Conservation (phyloP, 2,113 vertebrate species). For the Dicrurus megarhynchus region DNA sequence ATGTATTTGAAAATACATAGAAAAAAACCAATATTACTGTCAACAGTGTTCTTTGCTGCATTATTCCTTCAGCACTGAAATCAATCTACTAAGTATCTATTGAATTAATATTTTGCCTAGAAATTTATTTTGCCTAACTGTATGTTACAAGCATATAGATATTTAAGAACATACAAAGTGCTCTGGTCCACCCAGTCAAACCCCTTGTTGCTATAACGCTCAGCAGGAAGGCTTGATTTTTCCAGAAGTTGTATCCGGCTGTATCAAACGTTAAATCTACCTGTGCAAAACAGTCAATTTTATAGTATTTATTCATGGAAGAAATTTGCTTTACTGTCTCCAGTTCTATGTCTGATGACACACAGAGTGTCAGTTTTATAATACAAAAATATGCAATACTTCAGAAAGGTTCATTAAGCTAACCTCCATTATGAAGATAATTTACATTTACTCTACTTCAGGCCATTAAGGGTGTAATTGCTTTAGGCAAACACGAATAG, state of each 20-base stretch:
- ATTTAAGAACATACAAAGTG: background rate
- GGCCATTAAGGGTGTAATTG: background rate
- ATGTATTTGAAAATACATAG: background rate
- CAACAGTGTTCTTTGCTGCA: background rate
- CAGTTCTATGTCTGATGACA: constrained; percentile 18
- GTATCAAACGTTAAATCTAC: constrained; percentile 27
- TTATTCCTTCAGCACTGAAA: background rate
- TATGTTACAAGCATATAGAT: background rate
- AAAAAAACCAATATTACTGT: background rate
- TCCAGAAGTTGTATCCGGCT: background rate
- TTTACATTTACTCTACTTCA: constrained; percentile 45
- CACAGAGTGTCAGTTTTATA: background rate
- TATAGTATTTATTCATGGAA: constrained; percentile 28
- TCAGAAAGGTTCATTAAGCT: constrained; percentile 48
- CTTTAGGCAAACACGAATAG: constrained; percentile 10
- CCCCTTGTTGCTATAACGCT: background rate
- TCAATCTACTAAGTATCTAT: background rate
- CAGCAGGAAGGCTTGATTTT: constrained; percentile 14
- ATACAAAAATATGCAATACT: constrained; percentile 22
- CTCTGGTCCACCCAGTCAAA: background rate
- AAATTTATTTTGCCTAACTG: background rate
- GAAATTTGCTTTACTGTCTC: background rate
- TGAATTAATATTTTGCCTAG: background rate
- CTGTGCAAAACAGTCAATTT: background rate
- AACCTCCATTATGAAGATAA: background rate